A percentile compares a stretch with the other conserved stretches of the same genome.
These are phyloP conservation scores for Grapholita molesta DNA, from an alignment of 1,140 invertebrate species.

Conservation along the genomic window DNA sequence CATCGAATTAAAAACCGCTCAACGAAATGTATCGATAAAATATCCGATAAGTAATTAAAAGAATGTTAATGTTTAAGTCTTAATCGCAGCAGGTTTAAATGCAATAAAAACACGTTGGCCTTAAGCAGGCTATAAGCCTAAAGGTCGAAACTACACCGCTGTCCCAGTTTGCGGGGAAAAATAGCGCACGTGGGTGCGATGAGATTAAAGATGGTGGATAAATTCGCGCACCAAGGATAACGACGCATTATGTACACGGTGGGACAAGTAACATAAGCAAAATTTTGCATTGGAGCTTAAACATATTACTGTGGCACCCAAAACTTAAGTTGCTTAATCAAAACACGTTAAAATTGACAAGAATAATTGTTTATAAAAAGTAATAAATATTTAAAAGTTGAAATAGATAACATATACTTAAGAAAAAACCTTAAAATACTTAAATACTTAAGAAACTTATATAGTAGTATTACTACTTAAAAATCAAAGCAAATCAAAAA, in stretches of 20 bases:
- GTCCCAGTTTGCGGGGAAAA: conserved; percentile 58
- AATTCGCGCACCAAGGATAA: conserved; percentile 30
- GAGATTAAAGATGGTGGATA: conserved; percentile 39
- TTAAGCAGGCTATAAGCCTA: conserved; percentile 62
- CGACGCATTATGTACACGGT: not conserved
- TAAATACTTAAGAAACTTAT: no score
- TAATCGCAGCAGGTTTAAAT: conserved; percentile 21
- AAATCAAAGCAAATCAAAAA: no score
- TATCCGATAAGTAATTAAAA: conserved; percentile 4
- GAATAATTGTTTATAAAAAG: no score
- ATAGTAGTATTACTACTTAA: no score
- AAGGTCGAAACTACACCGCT: conserved; percentile 66
- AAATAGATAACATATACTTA: no score
- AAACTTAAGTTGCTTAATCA: no score
- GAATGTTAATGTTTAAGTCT: conserved; percentile 17
- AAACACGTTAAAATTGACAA: no score
- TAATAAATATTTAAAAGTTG: no score
- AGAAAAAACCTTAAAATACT: no score
- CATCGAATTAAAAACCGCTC: not conserved
- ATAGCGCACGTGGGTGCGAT: conserved; percentile 55
- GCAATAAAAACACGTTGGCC: conserved; percentile 47
- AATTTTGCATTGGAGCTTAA: no score
- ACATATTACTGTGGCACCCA: no score
- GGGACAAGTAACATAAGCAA: not conserved
- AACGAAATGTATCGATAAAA: not conserved